A percentile compares a stretch with the other conserved stretches of the same genome.
Conservation (phyloP, 2,113 vertebrate species). For the Zosterops lateralis region DNA sequence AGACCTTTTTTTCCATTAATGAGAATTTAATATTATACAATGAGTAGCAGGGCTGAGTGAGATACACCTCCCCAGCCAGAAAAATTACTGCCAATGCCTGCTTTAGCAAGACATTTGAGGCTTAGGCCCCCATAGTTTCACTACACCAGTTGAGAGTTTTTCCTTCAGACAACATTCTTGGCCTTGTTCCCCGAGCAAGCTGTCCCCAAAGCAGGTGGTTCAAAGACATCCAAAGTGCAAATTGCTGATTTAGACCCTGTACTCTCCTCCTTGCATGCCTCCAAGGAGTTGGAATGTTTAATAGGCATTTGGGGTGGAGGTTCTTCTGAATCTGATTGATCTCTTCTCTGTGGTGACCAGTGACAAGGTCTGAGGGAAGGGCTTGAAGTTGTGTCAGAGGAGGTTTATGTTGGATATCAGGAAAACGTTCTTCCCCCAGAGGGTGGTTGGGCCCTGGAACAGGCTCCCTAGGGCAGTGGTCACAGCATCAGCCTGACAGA, state of each 20-base stretch:
- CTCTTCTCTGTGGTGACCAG: background rate
- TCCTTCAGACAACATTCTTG: background rate
- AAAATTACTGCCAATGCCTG: too few relatives aligned
- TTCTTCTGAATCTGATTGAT: background rate
- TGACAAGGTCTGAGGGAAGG: background rate
- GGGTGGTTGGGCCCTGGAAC: rapidly evolving
- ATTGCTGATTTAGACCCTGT: rapidly evolving
- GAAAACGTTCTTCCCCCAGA: background rate
- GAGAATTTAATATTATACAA: background rate
- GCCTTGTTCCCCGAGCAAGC: background rate
- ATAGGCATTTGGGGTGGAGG: background rate
- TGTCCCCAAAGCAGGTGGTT: background rate
- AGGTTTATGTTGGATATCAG: too few relatives aligned
- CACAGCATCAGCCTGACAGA: background rate
- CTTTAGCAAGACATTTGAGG: background rate
- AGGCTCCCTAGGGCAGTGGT: background rate
- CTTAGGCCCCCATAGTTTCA: background rate
- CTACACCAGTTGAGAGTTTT: background rate
- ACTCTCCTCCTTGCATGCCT: rapidly evolving
- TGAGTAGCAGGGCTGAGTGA: background rate
- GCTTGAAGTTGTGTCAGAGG: background rate
- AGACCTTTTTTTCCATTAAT: background rate
- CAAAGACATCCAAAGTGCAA: background rate
- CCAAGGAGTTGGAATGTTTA: background rate
- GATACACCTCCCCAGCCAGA: background rate